These are phyloP conservation scores for Muscicapa adusta DNA, from an alignment of 2,113 vertebrate species.

Conservation along the genomic window DNA sequence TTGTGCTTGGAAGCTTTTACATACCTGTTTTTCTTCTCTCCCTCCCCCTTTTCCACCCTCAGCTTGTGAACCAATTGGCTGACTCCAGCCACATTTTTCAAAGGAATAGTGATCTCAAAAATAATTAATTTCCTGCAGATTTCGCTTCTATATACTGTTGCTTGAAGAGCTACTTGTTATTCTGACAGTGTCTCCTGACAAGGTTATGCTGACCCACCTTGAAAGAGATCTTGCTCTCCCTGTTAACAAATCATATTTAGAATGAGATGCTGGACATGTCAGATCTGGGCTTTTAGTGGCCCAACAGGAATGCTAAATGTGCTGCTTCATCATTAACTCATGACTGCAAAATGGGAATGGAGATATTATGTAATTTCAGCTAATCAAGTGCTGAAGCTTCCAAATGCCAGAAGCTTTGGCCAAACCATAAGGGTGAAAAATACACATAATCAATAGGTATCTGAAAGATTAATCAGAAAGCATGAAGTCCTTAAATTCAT, in stretches of 20 bases:
- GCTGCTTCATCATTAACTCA: constrained; percentile 20
- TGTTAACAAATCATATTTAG: not conserved
- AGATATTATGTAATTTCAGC: constrained; percentile 26
- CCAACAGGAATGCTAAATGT: not conserved
- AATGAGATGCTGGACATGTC: not conserved
- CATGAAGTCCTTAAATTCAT: constrained; percentile 30
- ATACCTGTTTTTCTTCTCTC: not conserved
- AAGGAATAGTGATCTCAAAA: not conserved
- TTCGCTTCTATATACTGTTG: not conserved
- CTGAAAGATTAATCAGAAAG: constrained; percentile 53
- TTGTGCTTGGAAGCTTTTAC: not conserved
- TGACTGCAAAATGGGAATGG: not conserved
- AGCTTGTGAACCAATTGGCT: not conserved
- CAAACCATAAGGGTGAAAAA: constrained; percentile 25
- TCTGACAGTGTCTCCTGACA: not conserved
- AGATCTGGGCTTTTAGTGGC: not conserved
- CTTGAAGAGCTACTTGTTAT: constrained; percentile 30
- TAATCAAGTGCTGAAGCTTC: constrained; percentile 37
- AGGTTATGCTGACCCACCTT: not conserved
- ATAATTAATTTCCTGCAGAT: constrained; percentile 24
- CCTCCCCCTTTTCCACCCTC: not conserved
- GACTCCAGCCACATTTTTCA: not conserved
- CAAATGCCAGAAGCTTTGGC: constrained; percentile 27
- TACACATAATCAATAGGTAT: constrained; percentile 32
- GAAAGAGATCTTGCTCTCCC: not conserved